A percentile compares a stretch with the other conserved stretches of the same genome.
Conservation (phyloP, 2,888 invertebrate species). For the Tetranychus piercei region DNA sequence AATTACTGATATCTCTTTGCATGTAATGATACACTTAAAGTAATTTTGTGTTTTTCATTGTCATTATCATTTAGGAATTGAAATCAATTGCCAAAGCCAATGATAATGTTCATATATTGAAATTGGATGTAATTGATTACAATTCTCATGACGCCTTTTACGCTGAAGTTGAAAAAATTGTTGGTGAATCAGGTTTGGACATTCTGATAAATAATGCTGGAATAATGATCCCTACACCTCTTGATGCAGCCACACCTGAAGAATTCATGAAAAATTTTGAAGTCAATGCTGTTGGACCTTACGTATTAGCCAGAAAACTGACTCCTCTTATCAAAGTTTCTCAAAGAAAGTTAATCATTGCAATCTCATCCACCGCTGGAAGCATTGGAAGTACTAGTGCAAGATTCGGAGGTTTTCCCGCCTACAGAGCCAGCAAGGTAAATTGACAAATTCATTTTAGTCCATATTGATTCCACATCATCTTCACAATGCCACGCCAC, state of each 20-base stretch:
- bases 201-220: conserved; percentile 77
- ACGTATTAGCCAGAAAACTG: conserved; percentile 60
- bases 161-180: conserved; percentile 27
- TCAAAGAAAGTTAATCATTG: conserved; percentile 50
- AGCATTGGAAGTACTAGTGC: conserved; percentile 54
- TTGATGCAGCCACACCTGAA: conserved; percentile 49
- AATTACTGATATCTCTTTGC: background rate
- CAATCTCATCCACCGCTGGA: conserved; percentile 61
- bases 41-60: background rate
- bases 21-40: background rate
- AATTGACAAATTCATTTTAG: background rate
- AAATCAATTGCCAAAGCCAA: background rate
- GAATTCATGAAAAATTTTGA: conserved; percentile 50
- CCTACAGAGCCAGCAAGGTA: conserved; percentile 63
- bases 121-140: conserved; percentile 30
- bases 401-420: conserved; percentile 50
- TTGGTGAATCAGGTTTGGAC: conserved; percentile 45
- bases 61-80: background rate
- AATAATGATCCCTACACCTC: conserved; percentile 50
- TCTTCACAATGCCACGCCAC: too few relatives aligned
- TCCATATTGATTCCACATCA: background rate
- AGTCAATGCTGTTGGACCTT: conserved; percentile 59
- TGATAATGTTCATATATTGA: background rate
- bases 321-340: conserved; percentile 40
- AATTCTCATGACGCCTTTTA: background rate